Percentiles rank a stretch among this genome's conserved stretches.
phyloP scores from a whole-genome alignment of 2,113 vertebrate species.

The Tringa solitaria region DNA sequence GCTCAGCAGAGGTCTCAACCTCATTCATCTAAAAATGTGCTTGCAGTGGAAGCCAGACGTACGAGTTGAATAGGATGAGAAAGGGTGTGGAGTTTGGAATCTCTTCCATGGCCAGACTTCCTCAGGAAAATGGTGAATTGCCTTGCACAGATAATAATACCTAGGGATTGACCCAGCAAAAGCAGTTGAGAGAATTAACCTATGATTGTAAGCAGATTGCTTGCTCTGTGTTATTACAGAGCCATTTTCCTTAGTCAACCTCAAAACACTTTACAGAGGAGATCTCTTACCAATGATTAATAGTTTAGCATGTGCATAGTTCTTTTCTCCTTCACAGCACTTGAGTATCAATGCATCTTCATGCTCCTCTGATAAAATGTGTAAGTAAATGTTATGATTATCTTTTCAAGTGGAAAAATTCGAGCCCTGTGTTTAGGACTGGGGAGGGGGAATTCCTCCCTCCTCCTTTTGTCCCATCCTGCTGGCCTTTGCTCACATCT shows the following conservation, averaged over 20 bases:
- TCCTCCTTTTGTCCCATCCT: neutral
- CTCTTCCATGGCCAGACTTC: neutral
- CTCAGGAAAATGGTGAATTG: slow-evolving; percentile 13
- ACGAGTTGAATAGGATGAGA: neutral
- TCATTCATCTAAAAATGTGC: neutral
- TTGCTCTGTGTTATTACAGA: slow-evolving; percentile 14
- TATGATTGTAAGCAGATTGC: neutral
- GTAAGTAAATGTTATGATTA: neutral
- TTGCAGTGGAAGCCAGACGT: neutral
- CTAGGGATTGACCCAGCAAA: slow-evolving; percentile 5
- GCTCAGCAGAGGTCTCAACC: neutral
- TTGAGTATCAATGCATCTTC: neutral
- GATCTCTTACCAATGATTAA: slow-evolving; percentile 12
- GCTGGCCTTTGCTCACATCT: neutral
- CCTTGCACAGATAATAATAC: neutral
- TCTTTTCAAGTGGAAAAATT: neutral
- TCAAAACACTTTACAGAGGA: slow-evolving; percentile 32
- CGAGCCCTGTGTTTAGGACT: neutral
- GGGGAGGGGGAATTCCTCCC: neutral
- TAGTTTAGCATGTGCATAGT: neutral
- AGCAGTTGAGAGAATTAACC: slow-evolving; percentile 26
- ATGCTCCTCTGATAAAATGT: neutral
- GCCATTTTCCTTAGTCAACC: slow-evolving; percentile 21
- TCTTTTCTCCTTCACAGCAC: slow-evolving; percentile 3
- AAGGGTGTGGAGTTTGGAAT: neutral